Percentiles rank a stretch among this genome's conserved stretches.
Conservation (phyloP, 1,140 invertebrate species). For the Lutraria rhynchaena region DNA sequence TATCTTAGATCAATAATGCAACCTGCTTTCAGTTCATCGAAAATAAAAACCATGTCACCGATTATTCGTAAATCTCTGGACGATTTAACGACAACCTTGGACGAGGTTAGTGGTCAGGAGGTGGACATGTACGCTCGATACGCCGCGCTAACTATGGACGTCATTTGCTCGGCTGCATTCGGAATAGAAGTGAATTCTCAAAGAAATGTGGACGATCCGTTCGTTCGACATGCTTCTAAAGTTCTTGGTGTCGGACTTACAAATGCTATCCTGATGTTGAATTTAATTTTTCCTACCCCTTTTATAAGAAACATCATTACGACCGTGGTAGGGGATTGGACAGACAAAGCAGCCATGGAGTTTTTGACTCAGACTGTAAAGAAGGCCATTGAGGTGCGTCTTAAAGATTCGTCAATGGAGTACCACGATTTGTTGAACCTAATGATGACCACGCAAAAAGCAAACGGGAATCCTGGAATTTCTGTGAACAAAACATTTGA, state of each 20-base stretch:
- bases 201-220: slow-evolving; percentile 80
- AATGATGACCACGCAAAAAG: slow-evolving; percentile 36
- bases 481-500: slow-evolving; percentile 38
- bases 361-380: slow-evolving; percentile 32
- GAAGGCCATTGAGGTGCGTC: slow-evolving; percentile 21
- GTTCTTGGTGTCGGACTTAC: slow-evolving; percentile 14
- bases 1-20: slow-evolving; percentile 25
- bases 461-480: neutral
- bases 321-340: neutral
- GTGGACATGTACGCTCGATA: slow-evolving; percentile 30
- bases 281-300: slow-evolving; percentile 26
- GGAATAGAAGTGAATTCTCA: slow-evolving; percentile 85
- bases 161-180: slow-evolving; percentile 85
- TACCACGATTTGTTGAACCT: slow-evolving; percentile 26
- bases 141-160: slow-evolving; percentile 85
- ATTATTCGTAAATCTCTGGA: slow-evolving; percentile 22
- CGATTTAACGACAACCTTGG: neutral
- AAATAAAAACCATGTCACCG: slow-evolving; percentile 35
- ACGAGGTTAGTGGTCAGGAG: neutral
- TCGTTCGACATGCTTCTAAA: slow-evolving; percentile 73
- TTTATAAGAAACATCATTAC: slow-evolving; percentile 13
- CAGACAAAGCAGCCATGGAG: slow-evolving; percentile 28
- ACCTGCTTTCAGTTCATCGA: slow-evolving; percentile 44
- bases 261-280: neutral
- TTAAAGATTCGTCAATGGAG: neutral